Evolutionary conservation across 2,113 vertebrate species (phyloP).

Genomic region (Macrotis lagotis): DNA sequence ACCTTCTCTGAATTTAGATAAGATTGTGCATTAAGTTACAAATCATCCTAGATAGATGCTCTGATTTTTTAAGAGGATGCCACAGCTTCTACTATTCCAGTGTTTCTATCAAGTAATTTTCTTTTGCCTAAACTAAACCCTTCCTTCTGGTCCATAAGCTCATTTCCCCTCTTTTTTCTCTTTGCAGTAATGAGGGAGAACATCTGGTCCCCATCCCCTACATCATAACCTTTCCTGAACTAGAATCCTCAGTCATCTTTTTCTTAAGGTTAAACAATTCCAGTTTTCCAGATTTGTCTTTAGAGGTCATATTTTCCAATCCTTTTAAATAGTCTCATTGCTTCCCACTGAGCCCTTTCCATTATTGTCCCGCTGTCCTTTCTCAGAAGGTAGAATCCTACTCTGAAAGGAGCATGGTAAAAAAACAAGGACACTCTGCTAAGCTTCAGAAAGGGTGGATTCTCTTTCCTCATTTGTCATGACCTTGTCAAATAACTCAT

Average conservation of each 20-base stretch:
- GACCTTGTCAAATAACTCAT: background rate
- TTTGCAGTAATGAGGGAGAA: conserved; percentile 51
- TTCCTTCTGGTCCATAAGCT: conserved; percentile 35
- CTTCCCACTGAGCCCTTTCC: background rate
- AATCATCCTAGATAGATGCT: background rate
- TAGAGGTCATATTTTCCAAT: conserved; percentile 1
- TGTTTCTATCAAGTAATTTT: conserved; percentile 34
- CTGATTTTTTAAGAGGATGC: conserved; percentile 52
- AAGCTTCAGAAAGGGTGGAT: background rate
- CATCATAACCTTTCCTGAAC: conserved; percentile 73
- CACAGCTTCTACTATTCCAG: background rate
- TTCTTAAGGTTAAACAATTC: conserved; percentile 58
- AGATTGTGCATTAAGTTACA: conserved; percentile 11
- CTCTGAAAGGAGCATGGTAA: background rate
- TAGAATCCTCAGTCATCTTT: conserved; percentile 61
- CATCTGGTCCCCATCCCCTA: conserved; percentile 70
- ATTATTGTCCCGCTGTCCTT: background rate
- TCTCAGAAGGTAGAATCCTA: background rate
- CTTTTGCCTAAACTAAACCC: conserved; percentile 4
- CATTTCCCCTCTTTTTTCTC: conserved; percentile 40
- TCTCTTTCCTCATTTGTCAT: background rate
- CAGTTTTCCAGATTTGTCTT: conserved; percentile 16
- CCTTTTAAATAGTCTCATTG: background rate
- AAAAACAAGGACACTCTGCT: background rate
- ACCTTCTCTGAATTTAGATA: conserved; percentile 1